These are phyloP conservation scores for Penaeus indicus DNA, from an alignment of 1,140 invertebrate species.

Conservation along the genomic window DNA sequence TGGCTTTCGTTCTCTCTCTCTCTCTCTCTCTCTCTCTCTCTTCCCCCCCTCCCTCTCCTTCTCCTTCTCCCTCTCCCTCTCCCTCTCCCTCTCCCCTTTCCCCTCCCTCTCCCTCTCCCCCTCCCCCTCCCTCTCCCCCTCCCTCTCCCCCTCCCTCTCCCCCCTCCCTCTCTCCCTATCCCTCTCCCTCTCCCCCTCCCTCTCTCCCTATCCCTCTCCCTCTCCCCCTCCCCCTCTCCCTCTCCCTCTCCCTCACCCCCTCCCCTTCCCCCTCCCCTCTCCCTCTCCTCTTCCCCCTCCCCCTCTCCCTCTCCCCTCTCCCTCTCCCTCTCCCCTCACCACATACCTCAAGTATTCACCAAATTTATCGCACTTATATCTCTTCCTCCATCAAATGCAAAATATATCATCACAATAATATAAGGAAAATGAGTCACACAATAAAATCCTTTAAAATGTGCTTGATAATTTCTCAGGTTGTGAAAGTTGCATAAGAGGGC, in stretches of 20 bases:
- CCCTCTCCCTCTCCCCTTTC: neutral
- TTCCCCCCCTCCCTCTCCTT: neutral
- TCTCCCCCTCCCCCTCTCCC: neutral
- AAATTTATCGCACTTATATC: no score
- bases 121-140: neutral
- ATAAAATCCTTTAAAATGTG: no score
- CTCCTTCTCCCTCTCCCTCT: neutral
- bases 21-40: conserved; percentile 28
- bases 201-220: neutral
- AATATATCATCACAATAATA: no score
- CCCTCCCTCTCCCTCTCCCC: neutral
- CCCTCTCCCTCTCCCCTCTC: neutral
- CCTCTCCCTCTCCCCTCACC: neutral
- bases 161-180: neutral
- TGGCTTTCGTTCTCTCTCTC: conserved; percentile 19
- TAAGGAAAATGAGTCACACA: no score
- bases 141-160: neutral
- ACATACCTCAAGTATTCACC: no score
- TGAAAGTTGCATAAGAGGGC: neutral
- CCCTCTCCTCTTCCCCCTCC: neutral
- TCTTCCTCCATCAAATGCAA: no score
- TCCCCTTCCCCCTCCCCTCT: neutral
- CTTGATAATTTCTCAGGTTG: no score
- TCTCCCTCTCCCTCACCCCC: neutral
- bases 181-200: neutral